These are phyloP conservation scores for Anthoscopus minutus DNA, from an alignment of 2,113 vertebrate species.

Conservation along the genomic window DNA sequence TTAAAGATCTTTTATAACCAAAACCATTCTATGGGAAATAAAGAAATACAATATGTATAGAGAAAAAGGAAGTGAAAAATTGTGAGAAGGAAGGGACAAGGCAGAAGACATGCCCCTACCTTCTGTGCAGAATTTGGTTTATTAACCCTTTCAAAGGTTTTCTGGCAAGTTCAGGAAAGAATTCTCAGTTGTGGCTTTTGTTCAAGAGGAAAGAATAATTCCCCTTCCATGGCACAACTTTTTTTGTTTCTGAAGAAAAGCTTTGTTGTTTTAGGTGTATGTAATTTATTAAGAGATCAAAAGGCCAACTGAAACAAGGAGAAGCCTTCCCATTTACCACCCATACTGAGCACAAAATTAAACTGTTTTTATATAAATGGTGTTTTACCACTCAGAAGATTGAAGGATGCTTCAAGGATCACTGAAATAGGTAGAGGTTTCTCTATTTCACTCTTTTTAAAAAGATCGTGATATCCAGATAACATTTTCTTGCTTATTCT, in stretches of 20 bases:
- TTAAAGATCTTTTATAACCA: neutral
- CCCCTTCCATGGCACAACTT: neutral
- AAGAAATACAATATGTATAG: neutral
- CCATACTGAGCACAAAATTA: neutral
- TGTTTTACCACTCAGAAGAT: neutral
- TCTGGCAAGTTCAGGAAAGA: neutral
- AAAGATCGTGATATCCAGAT: neutral
- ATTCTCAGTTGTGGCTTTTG: neutral
- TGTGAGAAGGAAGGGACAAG: neutral
- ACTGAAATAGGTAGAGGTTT: neutral
- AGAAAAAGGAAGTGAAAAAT: neutral
- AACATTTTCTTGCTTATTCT: neutral
- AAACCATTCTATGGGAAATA: neutral
- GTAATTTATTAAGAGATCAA: conserved; percentile 21
- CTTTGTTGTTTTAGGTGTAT: conserved; percentile 36
- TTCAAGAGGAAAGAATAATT: neutral
- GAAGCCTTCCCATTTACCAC: conserved; percentile 2
- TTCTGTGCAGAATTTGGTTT: neutral
- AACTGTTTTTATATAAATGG: neutral
- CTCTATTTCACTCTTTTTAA: neutral
- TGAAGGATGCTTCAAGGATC: neutral
- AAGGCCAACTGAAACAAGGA: conserved; percentile 6
- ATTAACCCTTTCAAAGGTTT: neutral
- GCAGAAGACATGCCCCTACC: neutral
- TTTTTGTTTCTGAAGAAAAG: neutral